Percentiles rank a stretch among this genome's conserved stretches.
Conservation (phyloP, 2,888 invertebrate genomes). For the Lithophane socia region DNA sequence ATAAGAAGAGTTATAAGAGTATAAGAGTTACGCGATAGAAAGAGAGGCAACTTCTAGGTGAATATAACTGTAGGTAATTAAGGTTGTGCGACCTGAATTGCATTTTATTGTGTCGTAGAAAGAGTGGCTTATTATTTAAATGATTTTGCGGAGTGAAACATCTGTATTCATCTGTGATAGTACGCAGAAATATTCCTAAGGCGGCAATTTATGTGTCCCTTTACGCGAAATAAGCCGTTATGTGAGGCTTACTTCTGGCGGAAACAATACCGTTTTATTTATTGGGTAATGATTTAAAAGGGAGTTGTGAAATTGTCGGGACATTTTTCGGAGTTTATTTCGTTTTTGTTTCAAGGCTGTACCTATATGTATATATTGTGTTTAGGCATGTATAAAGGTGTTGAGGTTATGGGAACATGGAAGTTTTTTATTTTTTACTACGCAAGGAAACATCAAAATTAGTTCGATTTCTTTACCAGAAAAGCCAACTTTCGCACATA, state of each 20-base stretch:
- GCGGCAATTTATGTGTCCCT: slow-evolving; percentile 67
- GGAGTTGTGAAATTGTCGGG: slow-evolving; percentile 30
- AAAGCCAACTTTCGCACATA: not conserved
- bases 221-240: slow-evolving; percentile 57
- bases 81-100: no score
- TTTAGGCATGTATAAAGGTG: not conserved
- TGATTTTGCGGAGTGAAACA: no score
- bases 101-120: no score
- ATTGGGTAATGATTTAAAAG: slow-evolving; percentile 68
- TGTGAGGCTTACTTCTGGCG: slow-evolving; percentile 63
- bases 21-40: no score
- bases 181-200: slow-evolving; percentile 62
- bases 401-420: not conserved
- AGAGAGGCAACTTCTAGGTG: no score
- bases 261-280: slow-evolving; percentile 69
- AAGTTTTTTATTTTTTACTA: not conserved
- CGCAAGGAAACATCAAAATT: no score
- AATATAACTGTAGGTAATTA: no score
- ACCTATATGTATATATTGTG: no score
- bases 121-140: no score
- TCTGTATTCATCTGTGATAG: no score
- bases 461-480: not conserved
- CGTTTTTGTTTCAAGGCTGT: not conserved
- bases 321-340: slow-evolving; percentile 16
- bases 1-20: no score